Base-by-base conservation (phyloP, 2,113 vertebrate genomes). In the Piaya cayana region DNA sequence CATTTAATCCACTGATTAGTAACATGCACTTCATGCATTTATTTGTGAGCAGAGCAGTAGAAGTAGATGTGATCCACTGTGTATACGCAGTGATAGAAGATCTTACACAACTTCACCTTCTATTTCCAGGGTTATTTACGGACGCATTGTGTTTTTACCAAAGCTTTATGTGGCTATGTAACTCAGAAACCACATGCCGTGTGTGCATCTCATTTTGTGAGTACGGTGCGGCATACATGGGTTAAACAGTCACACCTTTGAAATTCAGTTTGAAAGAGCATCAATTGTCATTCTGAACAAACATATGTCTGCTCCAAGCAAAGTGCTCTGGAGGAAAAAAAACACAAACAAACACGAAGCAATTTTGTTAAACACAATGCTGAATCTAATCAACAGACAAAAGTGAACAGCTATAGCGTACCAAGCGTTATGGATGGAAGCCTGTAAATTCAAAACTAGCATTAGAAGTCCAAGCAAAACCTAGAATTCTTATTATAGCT, bases 231-330 rank as follows among this genome's bases (percentile, higher is more conserved):
- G 83, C 86, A 92, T 32, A 59, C 10, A 56, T 0, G 43, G 89
- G 55, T 90, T 86, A 89, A 83, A 90, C 49, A 82, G 75, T 55
- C 92, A 91, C 96, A 97, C 92, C 96, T 97, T 55, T 80, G 88
- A 83, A 83, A 94, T 83, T 93, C 92, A 95, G 76, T 92, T 83
- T 95, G 91, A 92, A 87, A 97, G 92, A 95, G 90, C 91, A 97
- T 82, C 95, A 93, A 63, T 53, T 95, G 94, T 91, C 93, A 94
- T 93, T 95, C 96, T 93, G 91, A 96, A 86, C 93, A 96, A 95
- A 95, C 75, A 70, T 43, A 95, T 74, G 87, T 56, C 96, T 97
- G 92, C 93, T 96, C 96, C 96, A 96, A 96, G 94, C 96, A 96
- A 95, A 95, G 81, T 89, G 89, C 88, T 93, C 95, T 97, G 92